Base-by-base conservation (phyloP, 2,113 vertebrate genomes). In the Pyrgilauda ruficollis region DNA sequence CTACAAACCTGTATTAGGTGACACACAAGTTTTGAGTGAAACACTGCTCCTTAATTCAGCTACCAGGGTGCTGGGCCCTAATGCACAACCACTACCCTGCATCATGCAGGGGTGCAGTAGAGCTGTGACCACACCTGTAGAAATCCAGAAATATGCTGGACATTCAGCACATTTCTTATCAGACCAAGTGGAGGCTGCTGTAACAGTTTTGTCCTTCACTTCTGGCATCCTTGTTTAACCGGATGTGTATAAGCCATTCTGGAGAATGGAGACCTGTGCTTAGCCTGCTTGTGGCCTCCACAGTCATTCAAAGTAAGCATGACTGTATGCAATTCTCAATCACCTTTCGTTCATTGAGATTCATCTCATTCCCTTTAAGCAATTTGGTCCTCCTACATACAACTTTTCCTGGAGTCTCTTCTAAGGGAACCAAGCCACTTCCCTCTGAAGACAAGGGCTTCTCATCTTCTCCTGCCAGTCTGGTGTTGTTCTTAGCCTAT, bases 61-160 rank as follows among this genome's bases (percentile, higher is more conserved):
- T 31, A 19, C 43, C 0, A 0, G 12, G 8, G 15, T 16, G 52
- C 33, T 0, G 0, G 52, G 47, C n/a, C 49, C 56, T 82, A 7
- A 11, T 3, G 12, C 31, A 72, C 22, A 49, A 31, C 44, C 56
- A 53, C 28, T 11, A 11, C 31, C 35, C 41, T 13, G 14, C 50
- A 18, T 18, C 20, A 1, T 8, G 37, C 19, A 43, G 43, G 43
- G 43, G 43, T 43, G 43, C 31, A 7, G 19, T 0, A 4, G 28
- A 68, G 30, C 41, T 72, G 39, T 35, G 61, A 56, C 44, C 68
- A 76, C 1, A 1, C 15, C 53, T 46, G 9, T 3, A 41, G 88
- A 66, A 69, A 68, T 43, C n/a, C 37, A 37, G 37, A 37, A 37
- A 9, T 37, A 37, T 69, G n/a, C 31, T 69, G 37, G 28, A 64